Evolutionary conservation across 2,113 vertebrate species (phyloP), one percentile per base, ranked within the genome.

Genomic region (Oreamnos americanus): DNA sequence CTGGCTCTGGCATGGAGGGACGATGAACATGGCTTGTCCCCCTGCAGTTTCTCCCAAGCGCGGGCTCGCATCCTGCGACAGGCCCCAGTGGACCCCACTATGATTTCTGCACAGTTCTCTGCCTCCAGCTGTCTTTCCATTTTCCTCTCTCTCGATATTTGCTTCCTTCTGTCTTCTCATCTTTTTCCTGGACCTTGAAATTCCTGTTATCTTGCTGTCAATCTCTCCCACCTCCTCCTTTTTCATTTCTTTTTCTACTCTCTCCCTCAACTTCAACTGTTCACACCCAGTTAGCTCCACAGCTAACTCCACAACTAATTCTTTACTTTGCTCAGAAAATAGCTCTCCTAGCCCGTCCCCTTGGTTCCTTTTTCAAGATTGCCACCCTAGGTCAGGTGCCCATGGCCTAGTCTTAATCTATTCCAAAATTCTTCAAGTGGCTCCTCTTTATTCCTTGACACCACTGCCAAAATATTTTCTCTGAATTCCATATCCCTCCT

Each of bases 381-480:
- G 3, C 15, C 17, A 53, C 33, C 60, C 30, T 43, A 25, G 43
- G 47, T 87, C 57, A 93, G 58, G 79, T 0, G 2, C 67, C 26
- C 74, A 28, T 10, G 43, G 47, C 53, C 62, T 47, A 25, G 36
- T 39, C 36, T 58, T 92, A 62, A 64, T 57, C 60, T 71, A 43
- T 23, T 45, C 36, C 53, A 60, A 57, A 90, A 55, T 25, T 83
- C 23, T 76, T 53, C 33, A 89, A 17, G 74, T 36, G 90, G 30
- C 33, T 90, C 45, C 14, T 43, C 55, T 91, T 91, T 89, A 43
- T 94, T 79, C 30, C 87, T 78, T 74, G 62, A 78, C 36, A 60
- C 12, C 17, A 49, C 47, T 87, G 81, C 55, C 92, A 71, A 49
- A 76, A 53, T 76, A 43, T 87, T 92, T 82, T 67, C 39, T 43